Evolutionary conservation across 2,888 invertebrate species (phyloP).

Genomic region (Euzophera pinguis): DNA sequence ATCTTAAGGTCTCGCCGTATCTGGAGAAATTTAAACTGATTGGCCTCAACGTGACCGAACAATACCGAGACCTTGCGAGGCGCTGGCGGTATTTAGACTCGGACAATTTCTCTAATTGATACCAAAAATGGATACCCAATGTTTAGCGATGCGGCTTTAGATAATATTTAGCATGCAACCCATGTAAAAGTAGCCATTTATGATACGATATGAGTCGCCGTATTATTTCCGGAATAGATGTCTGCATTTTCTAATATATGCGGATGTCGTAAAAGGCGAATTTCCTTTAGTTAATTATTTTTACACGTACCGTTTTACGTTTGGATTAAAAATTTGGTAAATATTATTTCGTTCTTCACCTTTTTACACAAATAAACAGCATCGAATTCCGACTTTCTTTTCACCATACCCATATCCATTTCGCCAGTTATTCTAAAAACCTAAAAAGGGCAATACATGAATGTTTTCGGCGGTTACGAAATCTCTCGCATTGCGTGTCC

Average conservation of each 20-base stretch:
- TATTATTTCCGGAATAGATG: too few relatives aligned
- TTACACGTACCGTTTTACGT: too few relatives aligned
- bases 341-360: too few relatives aligned
- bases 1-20: constrained; percentile 56
- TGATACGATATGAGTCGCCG: too few relatives aligned
- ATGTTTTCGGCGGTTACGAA: constrained; percentile 46
- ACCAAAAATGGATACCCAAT: constrained; percentile 55
- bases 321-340: too few relatives aligned
- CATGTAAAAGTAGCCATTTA: not conserved
- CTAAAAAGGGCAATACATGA: constrained; percentile 23
- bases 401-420: constrained; percentile 19
- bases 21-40: constrained; percentile 71
- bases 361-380: too few relatives aligned
- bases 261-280: too few relatives aligned
- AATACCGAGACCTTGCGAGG: constrained; percentile 50
- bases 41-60: constrained; percentile 61
- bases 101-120: constrained; percentile 57
- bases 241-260: too few relatives aligned
- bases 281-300: too few relatives aligned
- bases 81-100: constrained; percentile 39
- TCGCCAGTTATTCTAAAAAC: constrained; percentile 18
- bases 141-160: constrained; percentile 10
- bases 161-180: constrained; percentile 7
- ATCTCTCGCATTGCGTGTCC: constrained; percentile 55
- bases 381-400: constrained; percentile 5